Percentiles rank a stretch among this genome's conserved stretches.
These are phyloP conservation scores for Sphaeridia pumilis DNA, from an alignment of 2,888 invertebrate species.

Conservation along the genomic window DNA sequence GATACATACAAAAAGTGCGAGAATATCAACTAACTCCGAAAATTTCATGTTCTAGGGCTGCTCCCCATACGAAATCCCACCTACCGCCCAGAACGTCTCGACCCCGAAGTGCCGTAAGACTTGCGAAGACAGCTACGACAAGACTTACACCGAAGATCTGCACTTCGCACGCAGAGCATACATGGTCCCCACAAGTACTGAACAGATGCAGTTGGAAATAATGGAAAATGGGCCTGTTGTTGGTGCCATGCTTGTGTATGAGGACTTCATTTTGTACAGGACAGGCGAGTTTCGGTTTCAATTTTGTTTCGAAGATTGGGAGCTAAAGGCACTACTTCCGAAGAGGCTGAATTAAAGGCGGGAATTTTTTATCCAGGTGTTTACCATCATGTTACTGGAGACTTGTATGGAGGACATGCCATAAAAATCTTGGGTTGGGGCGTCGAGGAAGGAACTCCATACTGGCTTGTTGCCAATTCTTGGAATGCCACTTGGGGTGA, in stretches of 20 bases:
- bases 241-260: conserved; percentile 74
- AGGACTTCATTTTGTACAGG: conserved; percentile 72
- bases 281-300: conserved; percentile 54
- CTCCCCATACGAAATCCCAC: conserved; percentile 68
- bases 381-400: conserved; percentile 61
- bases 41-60: conserved; percentile 64
- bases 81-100: conserved; percentile 51
- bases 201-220: conserved; percentile 56
- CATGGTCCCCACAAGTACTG: conserved; percentile 17
- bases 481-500: conserved; percentile 88
- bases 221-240: conserved; percentile 78
- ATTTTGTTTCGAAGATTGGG: no score
- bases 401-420: conserved; percentile 70
- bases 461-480: conserved; percentile 85
- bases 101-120: conserved; percentile 67
- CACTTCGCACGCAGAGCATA: conserved; percentile 51
- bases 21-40: background rate
- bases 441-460: conserved; percentile 57
- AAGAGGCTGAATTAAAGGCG: no score
- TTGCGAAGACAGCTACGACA: conserved; percentile 55
- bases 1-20: background rate
- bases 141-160: conserved; percentile 59
- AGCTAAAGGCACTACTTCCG: no score
- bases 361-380: conserved; percentile 51
- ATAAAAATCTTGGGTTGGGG: conserved; percentile 87